Base-by-base conservation (phyloP, 2,113 vertebrate species). In the Australoheros scitulus region DNA sequence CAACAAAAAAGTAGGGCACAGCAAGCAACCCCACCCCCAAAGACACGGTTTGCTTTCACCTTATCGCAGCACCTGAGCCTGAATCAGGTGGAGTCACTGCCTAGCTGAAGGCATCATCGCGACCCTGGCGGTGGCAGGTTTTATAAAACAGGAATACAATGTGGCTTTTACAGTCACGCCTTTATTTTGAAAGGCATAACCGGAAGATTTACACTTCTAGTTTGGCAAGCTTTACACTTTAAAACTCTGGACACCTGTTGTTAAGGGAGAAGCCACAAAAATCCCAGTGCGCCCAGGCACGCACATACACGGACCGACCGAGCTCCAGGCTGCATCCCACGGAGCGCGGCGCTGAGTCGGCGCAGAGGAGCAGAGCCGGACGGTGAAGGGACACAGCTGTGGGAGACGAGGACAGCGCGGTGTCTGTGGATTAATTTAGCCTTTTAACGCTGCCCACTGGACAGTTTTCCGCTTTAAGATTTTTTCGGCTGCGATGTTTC, bases 221-320 rank as follows among this genome's bases (percentile, higher is more conserved):
- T 32, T 1, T 6, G n/a, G 15, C 1, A 1, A 0, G 0, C 22
- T 64, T 83, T 14, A 1, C 22, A 11, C 6, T 60, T 80, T 50
- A 80, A 79, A 76, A 79, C 20, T 26, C 34, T 11, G n/a, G 75
- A 74, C 93, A 93, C 92, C 91, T 95, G 93, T 91, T 93, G 88
- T 85, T 76, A 79, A 56, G 60, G 76, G 79, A 79, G 84, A 72
- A 77, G 4, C 43, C 61, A 38, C 8, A 60, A 61, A 41, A 50
- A 50, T 65, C 36, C 76, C 2, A 3, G 34, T 41, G 32, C 29
- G 34, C 38, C 52, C 32, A 17, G 7, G 18, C 59, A 41, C 5
- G 20, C 63, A 11, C 75, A 20, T 29, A 14, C 29, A 24, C 77
- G 5, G 20, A 34, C 56, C 43, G 55, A 86, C 76, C 84, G 86